phyloP scores from a whole-genome alignment of 2,113 vertebrate species.

The Paradoxurus hermaphroditus region DNA sequence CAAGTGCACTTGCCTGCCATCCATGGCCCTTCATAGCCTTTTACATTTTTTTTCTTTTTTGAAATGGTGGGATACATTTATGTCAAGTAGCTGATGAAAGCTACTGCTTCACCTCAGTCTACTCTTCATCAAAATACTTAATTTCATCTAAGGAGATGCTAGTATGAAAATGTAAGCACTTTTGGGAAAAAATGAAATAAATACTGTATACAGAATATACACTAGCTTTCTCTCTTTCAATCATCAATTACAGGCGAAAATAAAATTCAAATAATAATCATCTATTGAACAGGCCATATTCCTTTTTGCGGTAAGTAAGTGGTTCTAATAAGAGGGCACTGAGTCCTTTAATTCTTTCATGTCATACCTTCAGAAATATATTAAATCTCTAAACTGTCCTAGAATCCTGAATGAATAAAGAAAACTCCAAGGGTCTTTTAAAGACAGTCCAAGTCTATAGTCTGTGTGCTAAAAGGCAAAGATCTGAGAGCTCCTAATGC shows the following conservation, averaged over 20 bases:
- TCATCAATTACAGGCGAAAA: conserved; percentile 14
- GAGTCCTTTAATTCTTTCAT: conserved; percentile 23
- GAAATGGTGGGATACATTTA: conserved; percentile 43
- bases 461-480: not conserved
- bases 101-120: conserved; percentile 35
- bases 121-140: conserved; percentile 31
- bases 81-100: conserved; percentile 40
- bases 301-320: not conserved
- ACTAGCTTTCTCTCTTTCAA: not conserved
- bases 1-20: conserved; percentile 32
- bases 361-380: not conserved
- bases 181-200: conserved; percentile 28
- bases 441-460: not conserved
- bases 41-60: not conserved
- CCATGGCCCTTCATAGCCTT: conserved; percentile 5
- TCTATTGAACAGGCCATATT: not conserved
- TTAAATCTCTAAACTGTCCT: not conserved
- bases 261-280: conserved; percentile 16
- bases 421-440: not conserved
- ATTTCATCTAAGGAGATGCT: not conserved
- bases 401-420: not conserved
- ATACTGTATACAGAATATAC: not conserved
- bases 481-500: not conserved
- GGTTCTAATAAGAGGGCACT: not conserved
- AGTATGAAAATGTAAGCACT: not conserved